Evolutionary conservation across 2,113 vertebrate genomes (phyloP).

Genomic region (Ctenomys sociabilis): DNA sequence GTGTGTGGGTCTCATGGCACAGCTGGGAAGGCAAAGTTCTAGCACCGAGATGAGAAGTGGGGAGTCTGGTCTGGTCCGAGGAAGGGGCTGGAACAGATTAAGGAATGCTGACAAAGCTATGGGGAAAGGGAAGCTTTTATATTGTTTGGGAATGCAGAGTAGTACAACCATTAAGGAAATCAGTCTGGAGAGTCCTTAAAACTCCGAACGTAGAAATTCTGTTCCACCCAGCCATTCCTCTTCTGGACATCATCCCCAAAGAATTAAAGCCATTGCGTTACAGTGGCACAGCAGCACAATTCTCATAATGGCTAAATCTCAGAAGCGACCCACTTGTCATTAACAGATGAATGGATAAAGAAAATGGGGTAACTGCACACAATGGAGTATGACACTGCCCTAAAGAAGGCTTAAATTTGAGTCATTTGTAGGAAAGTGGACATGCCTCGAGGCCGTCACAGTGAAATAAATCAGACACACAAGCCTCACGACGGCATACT

Average conservation of each 20-base stretch:
- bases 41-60: neutral
- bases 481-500: neutral
- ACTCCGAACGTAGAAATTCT: neutral
- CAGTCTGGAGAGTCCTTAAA: neutral
- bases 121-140: neutral
- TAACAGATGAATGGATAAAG: neutral
- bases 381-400: neutral
- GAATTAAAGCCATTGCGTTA: neutral
- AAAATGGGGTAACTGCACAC: neutral
- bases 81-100: slow-evolving; percentile 51
- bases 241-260: neutral
- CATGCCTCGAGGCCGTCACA: neutral
- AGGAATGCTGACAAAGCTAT: neutral
- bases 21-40: slow-evolving; percentile 5
- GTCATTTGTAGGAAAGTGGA: neutral
- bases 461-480: neutral
- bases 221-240: neutral
- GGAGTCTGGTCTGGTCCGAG: neutral
- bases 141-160: neutral
- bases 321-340: neutral
- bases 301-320: neutral
- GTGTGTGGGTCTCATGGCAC: neutral
- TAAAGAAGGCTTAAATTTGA: neutral
- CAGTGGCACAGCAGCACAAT: neutral
- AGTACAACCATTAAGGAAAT: neutral